Evolutionary conservation across 2,113 vertebrate species (phyloP).

Genomic region (Polyodon spathula): DNA sequence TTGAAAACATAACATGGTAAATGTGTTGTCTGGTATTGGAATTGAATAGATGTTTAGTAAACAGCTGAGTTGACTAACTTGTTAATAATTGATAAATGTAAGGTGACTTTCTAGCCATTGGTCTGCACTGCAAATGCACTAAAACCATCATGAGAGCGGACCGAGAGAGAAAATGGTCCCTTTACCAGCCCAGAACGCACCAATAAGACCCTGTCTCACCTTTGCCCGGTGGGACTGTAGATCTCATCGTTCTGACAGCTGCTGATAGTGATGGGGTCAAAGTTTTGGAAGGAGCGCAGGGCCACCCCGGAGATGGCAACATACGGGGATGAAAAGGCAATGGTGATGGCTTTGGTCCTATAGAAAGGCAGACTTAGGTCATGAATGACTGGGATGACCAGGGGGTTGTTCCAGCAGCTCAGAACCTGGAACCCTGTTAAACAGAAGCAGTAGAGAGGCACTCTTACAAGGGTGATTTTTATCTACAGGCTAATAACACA

Average conservation of each 20-base stretch:
- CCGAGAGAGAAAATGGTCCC: no score
- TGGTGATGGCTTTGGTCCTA: conserved; percentile 84
- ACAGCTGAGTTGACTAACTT: no score
- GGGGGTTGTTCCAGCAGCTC: conserved; percentile 93
- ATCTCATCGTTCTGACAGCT: conserved; percentile 96
- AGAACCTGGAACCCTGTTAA: conserved; percentile 82
- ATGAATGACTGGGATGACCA: conserved; percentile 94
- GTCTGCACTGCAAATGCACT: no score
- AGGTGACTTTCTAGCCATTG: no score
- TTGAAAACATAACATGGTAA: no score
- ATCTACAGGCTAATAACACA: no score
- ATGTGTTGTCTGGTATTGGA: no score
- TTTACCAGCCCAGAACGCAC: neutral
- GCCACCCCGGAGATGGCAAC: conserved; percentile 95
- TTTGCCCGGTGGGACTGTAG: conserved; percentile 88
- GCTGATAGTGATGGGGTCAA: conserved; percentile 96
- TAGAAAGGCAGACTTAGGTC: conserved; percentile 96
- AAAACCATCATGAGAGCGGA: no score
- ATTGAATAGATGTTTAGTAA: no score
- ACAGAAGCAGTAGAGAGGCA: conserved; percentile 25
- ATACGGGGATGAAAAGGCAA: conserved; percentile 78
- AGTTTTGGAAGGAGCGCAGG: conserved; percentile 94
- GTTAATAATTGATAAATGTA: no score
- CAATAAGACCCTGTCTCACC: conserved; percentile 58
- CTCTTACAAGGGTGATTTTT: conserved; percentile 1